Evolutionary conservation across 2,888 invertebrate genomes (phyloP).

Genomic region (Dicyrtoma fusca): DNA sequence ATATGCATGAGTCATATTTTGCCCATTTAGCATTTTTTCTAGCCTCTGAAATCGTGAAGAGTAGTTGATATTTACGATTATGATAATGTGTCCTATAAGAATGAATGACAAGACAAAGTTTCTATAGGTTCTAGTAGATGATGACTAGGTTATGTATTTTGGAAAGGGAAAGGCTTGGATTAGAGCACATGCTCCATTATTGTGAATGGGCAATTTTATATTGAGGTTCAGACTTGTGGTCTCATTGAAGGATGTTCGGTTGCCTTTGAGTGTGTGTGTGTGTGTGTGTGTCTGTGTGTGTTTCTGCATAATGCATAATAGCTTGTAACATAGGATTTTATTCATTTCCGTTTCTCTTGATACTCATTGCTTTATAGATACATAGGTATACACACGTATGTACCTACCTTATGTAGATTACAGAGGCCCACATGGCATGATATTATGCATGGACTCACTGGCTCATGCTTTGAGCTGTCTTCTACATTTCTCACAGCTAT

Average conservation of each 20-base stretch:
- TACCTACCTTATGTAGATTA: no score
- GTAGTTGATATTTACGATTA: constrained; percentile 16
- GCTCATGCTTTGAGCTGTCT: background rate
- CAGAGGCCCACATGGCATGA: no score
- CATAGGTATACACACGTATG: no score
- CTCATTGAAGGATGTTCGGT: constrained; percentile 30
- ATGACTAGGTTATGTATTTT: background rate
- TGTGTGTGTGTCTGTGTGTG: background rate
- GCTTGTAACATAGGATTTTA: background rate
- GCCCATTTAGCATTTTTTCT: no score
- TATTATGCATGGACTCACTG: no score
- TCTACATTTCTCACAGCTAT: background rate
- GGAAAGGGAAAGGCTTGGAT: background rate
- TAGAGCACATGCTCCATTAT: constrained; percentile 1
- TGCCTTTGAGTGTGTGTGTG: background rate
- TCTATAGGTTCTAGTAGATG: no score
- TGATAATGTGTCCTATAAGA: background rate
- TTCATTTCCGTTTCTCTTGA: background rate
- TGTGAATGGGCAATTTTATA: constrained; percentile 20
- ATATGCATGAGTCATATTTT: no score
- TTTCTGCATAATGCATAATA: no score
- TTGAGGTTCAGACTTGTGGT: constrained; percentile 24
- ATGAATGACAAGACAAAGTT: no score
- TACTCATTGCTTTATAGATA: background rate
- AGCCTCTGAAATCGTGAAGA: no score